Conservation (phyloP, 2,888 invertebrate genomes). For the Ormia ochracea region DNA sequence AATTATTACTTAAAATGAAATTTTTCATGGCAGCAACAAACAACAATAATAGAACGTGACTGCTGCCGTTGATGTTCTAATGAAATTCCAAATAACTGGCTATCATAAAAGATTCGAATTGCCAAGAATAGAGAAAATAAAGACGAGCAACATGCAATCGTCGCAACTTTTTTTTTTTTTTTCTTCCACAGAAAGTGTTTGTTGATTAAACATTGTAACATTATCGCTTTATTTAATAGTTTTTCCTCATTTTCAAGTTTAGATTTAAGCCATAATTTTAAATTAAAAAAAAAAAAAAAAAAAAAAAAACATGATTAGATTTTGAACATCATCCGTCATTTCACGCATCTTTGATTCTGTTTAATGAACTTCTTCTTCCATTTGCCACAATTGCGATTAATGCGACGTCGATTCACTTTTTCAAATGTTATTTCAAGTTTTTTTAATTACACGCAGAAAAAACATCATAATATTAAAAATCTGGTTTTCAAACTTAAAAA, state of each 20-base stretch:
- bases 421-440: not conserved
- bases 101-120: not conserved
- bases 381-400: not conserved
- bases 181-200: conserved; percentile 10
- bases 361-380: not conserved
- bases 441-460: not conserved
- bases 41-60: not conserved
- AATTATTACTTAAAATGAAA: not conserved
- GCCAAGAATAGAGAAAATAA: not conserved
- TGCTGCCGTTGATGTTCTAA: not conserved
- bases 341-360: not conserved
- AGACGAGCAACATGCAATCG: conserved; percentile 1
- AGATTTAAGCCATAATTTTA: not conserved
- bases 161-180: conserved; percentile 31
- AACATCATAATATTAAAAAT: not conserved
- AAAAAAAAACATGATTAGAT: not conserved
- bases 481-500: not conserved
- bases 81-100: conserved; percentile 50
- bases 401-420: not conserved
- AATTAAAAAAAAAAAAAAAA: not conserved
- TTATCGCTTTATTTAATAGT: conserved; percentile 7
- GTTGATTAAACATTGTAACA: not conserved
- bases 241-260: not conserved
- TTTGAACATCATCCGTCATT: not conserved
- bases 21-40: not conserved